A percentile compares a stretch with the other conserved stretches of the same genome.
Conservation (phyloP, 1,140 invertebrate species). For the Apis cerana region DNA sequence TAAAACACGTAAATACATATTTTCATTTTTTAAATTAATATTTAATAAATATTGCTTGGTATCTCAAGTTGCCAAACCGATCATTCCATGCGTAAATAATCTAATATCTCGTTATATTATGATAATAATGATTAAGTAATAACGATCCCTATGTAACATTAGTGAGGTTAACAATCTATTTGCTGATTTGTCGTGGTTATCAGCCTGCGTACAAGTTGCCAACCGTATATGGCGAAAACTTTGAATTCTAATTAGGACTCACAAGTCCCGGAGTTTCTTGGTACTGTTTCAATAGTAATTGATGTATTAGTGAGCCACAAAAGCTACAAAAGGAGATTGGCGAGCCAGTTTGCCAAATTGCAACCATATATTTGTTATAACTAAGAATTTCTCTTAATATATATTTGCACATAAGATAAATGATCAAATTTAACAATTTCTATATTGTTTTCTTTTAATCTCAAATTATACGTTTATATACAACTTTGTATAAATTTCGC, state of each 20-base stretch:
- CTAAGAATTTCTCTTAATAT: neutral
- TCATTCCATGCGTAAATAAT: neutral
- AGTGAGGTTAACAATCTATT: neutral
- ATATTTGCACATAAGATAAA: neutral
- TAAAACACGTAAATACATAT: no score
- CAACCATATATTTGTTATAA: neutral
- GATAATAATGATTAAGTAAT: no score
- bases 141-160: neutral
- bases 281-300: constrained; percentile 1
- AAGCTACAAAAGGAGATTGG: neutral
- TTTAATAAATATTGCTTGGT: no score
- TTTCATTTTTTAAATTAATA: no score
- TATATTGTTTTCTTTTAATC: no score
- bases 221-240: neutral
- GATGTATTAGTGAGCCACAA: neutral
- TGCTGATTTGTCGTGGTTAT: neutral
- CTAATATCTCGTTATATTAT: neutral
- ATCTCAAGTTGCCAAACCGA: no score
- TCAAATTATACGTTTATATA: no score
- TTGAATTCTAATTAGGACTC: constrained; percentile 3
- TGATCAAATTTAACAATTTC: no score
- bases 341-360: neutral
- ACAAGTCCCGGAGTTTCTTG: neutral
- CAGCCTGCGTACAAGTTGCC: neutral
- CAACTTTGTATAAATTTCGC: no score